phyloP scores from a whole-genome alignment of 1,140 invertebrate species.

The Potamilus streckersoni region DNA sequence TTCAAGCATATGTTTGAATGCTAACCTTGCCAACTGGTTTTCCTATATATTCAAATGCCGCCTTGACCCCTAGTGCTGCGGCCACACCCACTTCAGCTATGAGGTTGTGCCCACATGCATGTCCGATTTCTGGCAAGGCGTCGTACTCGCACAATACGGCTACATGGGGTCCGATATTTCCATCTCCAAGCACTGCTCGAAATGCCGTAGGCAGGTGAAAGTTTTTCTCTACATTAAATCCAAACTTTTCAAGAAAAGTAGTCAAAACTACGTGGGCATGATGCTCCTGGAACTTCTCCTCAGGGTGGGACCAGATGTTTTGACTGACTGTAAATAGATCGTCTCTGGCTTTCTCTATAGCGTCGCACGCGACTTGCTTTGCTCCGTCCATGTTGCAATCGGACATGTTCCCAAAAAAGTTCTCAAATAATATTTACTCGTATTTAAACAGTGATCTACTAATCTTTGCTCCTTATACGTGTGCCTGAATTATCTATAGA shows the following conservation, averaged over 20 bases:
- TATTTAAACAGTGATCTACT: too few relatives aligned
- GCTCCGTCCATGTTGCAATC: too few relatives aligned
- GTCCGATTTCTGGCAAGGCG: constrained; percentile 68
- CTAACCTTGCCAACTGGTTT: constrained; percentile 28
- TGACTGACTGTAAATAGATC: constrained; percentile 45
- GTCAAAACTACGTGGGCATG: constrained; percentile 62
- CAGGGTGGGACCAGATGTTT: constrained; percentile 63
- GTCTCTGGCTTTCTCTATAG: constrained; percentile 41
- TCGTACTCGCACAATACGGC: constrained; percentile 68
- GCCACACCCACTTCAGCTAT: constrained; percentile 67
- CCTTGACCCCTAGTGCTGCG: constrained; percentile 61
- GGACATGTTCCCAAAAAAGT: too few relatives aligned
- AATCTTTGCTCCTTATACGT: too few relatives aligned
- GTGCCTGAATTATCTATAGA: too few relatives aligned
- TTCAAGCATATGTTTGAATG: neutral
- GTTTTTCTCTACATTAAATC: constrained; percentile 57
- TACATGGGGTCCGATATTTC: constrained; percentile 42
- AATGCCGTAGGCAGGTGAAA: constrained; percentile 63
- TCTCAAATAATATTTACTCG: too few relatives aligned
- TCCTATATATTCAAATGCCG: constrained; percentile 40
- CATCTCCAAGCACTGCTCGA: constrained; percentile 43
- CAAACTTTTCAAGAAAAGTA: constrained; percentile 49
- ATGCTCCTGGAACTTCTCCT: constrained; percentile 60
- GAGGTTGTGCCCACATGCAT: constrained; percentile 70
- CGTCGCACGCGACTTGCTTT: constrained; percentile 34